A percentile compares a stretch with the other conserved stretches of the same genome.
These are phyloP conservation scores for Caenorhabditis tropicalis DNA, from an alignment of 1,140 invertebrate species.

Conservation along the genomic window DNA sequence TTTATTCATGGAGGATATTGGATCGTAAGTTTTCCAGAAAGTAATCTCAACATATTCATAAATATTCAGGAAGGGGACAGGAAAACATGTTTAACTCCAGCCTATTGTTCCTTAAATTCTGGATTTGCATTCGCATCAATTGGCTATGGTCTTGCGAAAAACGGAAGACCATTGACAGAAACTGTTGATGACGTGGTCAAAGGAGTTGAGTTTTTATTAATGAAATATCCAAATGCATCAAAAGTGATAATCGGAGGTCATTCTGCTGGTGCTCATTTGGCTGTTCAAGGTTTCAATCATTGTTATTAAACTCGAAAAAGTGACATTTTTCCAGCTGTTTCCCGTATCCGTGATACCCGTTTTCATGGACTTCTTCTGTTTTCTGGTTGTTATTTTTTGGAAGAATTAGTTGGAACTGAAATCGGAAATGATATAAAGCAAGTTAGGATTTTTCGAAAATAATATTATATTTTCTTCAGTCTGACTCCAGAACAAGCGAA, in stretches of 20 bases:
- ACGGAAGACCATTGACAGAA: not conserved
- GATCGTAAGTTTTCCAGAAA: not conserved
- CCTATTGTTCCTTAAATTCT: not conserved
- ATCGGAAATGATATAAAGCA: not conserved
- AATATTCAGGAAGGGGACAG: not conserved
- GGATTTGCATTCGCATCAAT: not conserved
- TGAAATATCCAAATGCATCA: not conserved
- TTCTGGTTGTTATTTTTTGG: conserved; percentile 2
- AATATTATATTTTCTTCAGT: not conserved
- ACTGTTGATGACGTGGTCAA: not conserved
- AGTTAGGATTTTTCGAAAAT: not conserved
- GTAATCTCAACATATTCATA: not conserved
- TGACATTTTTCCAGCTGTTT: not conserved
- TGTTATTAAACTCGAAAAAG: not conserved
- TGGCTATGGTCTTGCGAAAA: not conserved
- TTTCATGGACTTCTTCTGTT: not conserved
- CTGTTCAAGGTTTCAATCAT: not conserved
- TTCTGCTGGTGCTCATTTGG: conserved; percentile 11
- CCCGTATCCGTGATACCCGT: not conserved
- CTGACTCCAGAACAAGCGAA: not conserved
- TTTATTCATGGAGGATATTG: conserved; percentile 17
- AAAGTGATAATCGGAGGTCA: not conserved
- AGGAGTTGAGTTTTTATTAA: not conserved
- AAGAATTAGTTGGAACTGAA: not conserved
- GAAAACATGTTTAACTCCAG: conserved; percentile 4